Base-by-base conservation (phyloP, 2,888 invertebrate genomes). In the Mythimna impura region DNA sequence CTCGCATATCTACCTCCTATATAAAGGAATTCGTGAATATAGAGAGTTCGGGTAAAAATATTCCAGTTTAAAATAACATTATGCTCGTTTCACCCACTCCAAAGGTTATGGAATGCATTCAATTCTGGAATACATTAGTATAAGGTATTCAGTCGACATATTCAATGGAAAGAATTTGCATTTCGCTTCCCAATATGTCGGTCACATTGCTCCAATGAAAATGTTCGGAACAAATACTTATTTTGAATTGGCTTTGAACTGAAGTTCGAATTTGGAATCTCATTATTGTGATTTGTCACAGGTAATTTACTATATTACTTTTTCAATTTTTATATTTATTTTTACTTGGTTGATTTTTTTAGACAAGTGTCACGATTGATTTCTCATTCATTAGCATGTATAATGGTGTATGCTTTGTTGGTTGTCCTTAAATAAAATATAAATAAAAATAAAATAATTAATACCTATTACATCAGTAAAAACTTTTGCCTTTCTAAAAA, bases 91-190 rank as follows among this genome's bases (percentile, higher is more conserved):
- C 58, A 73, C 25, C 30, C 74, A 66, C 69, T 81, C 66, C 58
- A 71, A 72, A 70, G 76, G 76, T 82, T 81, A 82, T 73, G 55
- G 74, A 80, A 71, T 73, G 78, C 74, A 73, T 83, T 76, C 70
- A 71, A 57, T 75, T 78, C 77, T 72, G 65, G 40, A 70, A 83
- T 73, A 83, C 81, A 81, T 83, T 83, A 81, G 74, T 75, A 64
- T 63, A 73, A 78, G 74, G 72, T 67, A 81, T 83, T 82, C 80
- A 80, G 76, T 69, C 70, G 78, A 70, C 75, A 75, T 72, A 55
- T 72, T 81, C 74, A 81, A 81, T 76, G 72, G 58, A 79, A 73
- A 62, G 63, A 76, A 83, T 83, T 83, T 79, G 73, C 81, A 83
- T 81, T 74, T 58, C 61, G 55, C 60, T 66, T 61, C 71, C 69